Evolutionary conservation across 2,888 invertebrate genomes (phyloP), one percentile per base, ranked within the genome.

Genomic region (Odontomyia ornata): DNA sequence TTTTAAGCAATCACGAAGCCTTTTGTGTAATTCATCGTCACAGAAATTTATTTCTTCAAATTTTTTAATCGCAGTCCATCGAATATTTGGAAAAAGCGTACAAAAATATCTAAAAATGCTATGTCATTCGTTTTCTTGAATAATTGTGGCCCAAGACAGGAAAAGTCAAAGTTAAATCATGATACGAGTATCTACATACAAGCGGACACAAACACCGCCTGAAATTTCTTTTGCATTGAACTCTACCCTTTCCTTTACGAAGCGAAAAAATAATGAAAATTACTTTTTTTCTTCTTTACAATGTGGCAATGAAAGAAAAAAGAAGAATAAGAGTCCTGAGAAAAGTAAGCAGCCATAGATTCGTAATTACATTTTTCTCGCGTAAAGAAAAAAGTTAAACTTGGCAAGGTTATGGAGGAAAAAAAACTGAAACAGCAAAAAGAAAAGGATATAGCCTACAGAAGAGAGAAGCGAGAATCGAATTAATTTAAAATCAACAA

Each of bases 401-500:
- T 27, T 23, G 62, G 62, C 15, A 23, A 15, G 62, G 25, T 18
- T 15, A 65, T 36, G 28, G 28, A 65, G 52, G 1, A n/a, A 65
- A 65, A n/a, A 62, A 62, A 4, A 30, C 30, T n/a, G n/a, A 15
- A 65, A 1, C 9, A 27, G 62, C 62, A 56, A 67, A 25, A 46
- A 75, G 46, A 75, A 77, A 77, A 69, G 43, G 62, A 67, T 57
- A 52, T 27, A n/a, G 30, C n/a, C 25, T 3, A 28, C 13, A 15
- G 18, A 21, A 52, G 75, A 57, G 36, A 36, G 9, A 36, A 9
- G 9, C 36, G 36, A 76, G 76, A 77, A 77, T 76, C 77, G 77
- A 77, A 76, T 77, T 77, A 77, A 77, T 77, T 77, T 77, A 77
- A 77, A 77, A 77, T 77, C 76, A 77, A 77, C 77, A 77, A 77